These are phyloP conservation scores for Drosophila prostipennis DNA, from an alignment of 2,888 invertebrate species.

Conservation along the genomic window DNA sequence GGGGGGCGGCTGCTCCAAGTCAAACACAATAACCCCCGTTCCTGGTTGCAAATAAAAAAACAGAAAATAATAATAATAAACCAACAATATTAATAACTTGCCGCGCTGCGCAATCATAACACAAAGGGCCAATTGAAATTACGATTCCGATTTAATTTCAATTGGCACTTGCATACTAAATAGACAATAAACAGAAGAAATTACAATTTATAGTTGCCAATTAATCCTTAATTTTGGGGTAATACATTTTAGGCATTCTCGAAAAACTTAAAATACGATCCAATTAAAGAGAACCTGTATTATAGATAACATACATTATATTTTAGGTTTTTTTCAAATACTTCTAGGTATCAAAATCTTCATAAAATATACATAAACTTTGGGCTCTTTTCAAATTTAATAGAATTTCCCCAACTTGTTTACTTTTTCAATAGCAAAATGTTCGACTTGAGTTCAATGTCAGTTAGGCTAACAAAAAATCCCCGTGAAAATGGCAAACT, in stretches of 20 bases:
- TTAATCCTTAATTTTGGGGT: background rate
- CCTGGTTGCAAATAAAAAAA: background rate
- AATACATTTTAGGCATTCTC: no score
- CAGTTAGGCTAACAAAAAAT: background rate
- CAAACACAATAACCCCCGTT: slow-evolving; percentile 33
- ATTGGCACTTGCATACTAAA: slow-evolving; percentile 8
- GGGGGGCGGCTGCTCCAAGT: slow-evolving; percentile 2
- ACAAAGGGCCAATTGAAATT: slow-evolving; percentile 31
- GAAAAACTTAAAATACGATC: no score
- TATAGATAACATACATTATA: no score
- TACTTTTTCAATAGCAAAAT: background rate
- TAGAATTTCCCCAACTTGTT: background rate
- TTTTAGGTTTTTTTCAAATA: no score
- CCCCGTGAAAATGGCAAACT: background rate
- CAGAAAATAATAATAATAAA: slow-evolving; percentile 14
- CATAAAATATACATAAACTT: no score
- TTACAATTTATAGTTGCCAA: background rate
- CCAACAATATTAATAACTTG: slow-evolving; percentile 53
- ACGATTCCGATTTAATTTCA: slow-evolving; percentile 23
- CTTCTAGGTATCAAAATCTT: no score
- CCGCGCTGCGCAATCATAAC: slow-evolving; percentile 35
- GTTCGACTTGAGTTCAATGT: slow-evolving; percentile 2
- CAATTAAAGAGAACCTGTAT: no score
- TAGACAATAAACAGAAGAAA: slow-evolving; percentile 12
- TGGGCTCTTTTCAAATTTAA: no score